Percentiles rank a stretch among this genome's conserved stretches.
Evolutionary conservation across 64 coral and sea anemone species (phyloP).

Genomic region (Montipora efflorescens): DNA sequence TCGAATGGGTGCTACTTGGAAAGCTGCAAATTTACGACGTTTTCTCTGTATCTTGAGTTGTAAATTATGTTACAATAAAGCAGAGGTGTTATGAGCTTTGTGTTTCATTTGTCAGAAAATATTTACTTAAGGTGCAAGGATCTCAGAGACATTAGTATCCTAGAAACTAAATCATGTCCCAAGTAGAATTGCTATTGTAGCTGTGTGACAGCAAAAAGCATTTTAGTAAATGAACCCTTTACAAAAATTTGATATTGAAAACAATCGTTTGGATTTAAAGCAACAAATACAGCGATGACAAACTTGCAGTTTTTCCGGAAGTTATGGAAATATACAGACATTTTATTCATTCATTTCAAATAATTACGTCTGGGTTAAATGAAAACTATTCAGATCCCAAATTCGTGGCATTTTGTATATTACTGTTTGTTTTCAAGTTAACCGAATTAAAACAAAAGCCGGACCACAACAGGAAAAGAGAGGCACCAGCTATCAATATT

Average conservation of each 20-base stretch:
- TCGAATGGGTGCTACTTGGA: background rate
- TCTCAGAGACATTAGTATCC: background rate
- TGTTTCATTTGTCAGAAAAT: background rate
- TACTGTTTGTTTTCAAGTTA: background rate
- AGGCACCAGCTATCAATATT: background rate
- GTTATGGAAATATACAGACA: background rate
- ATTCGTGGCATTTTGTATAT: background rate
- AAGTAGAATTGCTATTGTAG: background rate
- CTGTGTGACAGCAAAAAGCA: background rate
- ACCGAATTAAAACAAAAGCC: background rate
- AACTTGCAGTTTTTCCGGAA: background rate
- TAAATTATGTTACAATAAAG: slow-evolving; percentile 6
- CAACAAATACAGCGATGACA: background rate
- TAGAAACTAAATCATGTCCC: background rate
- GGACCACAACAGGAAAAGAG: background rate
- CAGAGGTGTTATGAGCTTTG: background rate
- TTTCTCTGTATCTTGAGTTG: background rate
- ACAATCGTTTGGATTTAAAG: background rate
- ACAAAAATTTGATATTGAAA: background rate
- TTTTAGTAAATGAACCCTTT: background rate
- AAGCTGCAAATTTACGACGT: background rate
- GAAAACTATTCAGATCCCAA: background rate
- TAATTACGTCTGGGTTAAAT: background rate
- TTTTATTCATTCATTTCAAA: background rate
- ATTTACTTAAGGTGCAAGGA: background rate